Evolutionary conservation across 2,797 vertebrate genomes (phyloP), one percentile per base, ranked within the genome.

Genomic region (Anabas testudineus): DNA sequence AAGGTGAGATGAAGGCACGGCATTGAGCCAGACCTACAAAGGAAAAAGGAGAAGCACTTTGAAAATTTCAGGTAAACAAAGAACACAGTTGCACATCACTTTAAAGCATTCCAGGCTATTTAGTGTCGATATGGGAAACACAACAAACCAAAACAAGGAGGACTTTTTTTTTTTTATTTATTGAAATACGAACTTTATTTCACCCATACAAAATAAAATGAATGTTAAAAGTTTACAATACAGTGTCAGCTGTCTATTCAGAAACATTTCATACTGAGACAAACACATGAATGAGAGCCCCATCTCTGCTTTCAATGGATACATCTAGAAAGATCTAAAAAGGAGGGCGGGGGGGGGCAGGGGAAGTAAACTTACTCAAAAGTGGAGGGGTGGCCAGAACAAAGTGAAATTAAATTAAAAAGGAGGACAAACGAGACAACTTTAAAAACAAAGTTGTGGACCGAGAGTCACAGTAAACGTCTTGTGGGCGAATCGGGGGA

Each of bases 151-250:
- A 59, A 53, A 51, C 53, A 55, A 24, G 18, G 2, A 2, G 10
- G 19, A 2, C 6, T 34, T 41, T 24, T 66, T 30, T 51, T 41
- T 52, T 70, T 81, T 75, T 71, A 80, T 80, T 22, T 91, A 90
- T 93, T 92, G 87, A 94, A 94, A 94, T 89, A 90, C 88, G 85
- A 91, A 92, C 80, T 95, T 95, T 94, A 94, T 94, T 94, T 93
- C 90, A 94, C 92, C 90, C 92, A 91, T 95, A 95, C 93, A 95
- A 95, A 95, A 94, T 93, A 91, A 95, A 92, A 93, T 91, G 87
- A 93, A 93, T 88, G 90, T 92, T 95, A 95, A 95, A 95, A 95
- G 91, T 92, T 91, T 89, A 94, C 91, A 90, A 91, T 91, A 93
- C 90, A 93, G 88, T 71, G 84, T 91, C 90, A 91, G 83, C 83